Evolutionary conservation across 2,113 vertebrate genomes (phyloP).

Genomic region (Halcyon senegalensis): DNA sequence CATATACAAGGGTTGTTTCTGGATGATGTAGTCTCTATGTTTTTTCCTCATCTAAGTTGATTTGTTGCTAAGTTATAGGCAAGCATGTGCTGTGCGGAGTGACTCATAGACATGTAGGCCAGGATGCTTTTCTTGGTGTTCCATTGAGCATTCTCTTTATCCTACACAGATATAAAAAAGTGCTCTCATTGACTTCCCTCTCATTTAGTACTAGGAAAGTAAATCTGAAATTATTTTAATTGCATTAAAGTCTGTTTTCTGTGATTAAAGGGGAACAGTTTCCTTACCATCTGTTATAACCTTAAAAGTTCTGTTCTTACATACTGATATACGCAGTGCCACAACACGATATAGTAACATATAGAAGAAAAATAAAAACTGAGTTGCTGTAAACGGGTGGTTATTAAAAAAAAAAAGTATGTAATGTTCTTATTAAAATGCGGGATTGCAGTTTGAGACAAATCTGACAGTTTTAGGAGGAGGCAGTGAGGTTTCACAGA

Average conservation of each 20-base stretch:
- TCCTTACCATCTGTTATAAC: not conserved
- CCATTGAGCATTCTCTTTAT: not conserved
- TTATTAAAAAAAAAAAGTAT: not conserved
- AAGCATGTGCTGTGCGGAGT: not conserved
- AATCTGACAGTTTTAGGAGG: not conserved
- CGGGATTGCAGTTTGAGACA: not conserved
- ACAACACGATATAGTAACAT: not conserved
- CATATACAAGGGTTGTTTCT: not conserved
- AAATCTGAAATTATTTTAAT: not conserved
- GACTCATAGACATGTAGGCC: slow-evolving; percentile 13
- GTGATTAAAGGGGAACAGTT: not conserved
- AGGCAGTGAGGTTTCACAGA: not conserved
- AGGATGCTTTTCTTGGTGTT: slow-evolving; percentile 42
- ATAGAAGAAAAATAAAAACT: not conserved
- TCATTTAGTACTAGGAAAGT: not conserved
- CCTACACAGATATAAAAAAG: slow-evolving; percentile 9
- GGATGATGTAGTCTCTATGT: not conserved
- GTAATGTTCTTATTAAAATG: not conserved
- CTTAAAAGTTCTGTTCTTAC: not conserved
- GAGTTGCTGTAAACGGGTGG: not conserved
- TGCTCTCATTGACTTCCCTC: not conserved
- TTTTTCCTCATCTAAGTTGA: not conserved
- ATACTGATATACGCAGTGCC: not conserved
- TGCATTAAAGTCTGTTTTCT: not conserved
- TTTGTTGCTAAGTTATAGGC: not conserved